Percentiles rank a stretch among this genome's conserved stretches.
These are phyloP conservation scores for Aphodius granarius DNA, from an alignment of 2,888 invertebrate genomes.

Conservation along the genomic window DNA sequence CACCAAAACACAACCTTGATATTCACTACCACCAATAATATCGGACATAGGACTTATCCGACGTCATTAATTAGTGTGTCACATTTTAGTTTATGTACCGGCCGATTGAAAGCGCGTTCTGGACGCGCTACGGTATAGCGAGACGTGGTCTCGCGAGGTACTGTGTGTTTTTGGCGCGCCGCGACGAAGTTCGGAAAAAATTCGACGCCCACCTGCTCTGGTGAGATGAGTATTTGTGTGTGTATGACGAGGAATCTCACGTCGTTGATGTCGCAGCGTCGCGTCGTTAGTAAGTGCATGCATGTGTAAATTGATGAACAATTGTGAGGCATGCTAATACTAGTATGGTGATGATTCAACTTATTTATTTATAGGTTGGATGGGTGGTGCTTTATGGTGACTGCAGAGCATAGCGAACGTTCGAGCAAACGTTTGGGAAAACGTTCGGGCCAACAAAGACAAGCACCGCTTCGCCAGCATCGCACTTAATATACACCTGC, in stretches of 20 bases:
- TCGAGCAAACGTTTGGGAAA: too few relatives aligned
- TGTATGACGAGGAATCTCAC: neutral
- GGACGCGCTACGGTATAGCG: conserved; percentile 1
- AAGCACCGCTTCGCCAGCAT: too few relatives aligned
- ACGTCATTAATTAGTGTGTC: neutral
- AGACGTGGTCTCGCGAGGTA: neutral
- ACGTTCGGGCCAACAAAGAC: too few relatives aligned
- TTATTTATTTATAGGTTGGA: neutral
- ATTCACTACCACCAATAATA: neutral
- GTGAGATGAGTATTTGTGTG: neutral
- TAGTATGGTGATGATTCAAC: neutral
- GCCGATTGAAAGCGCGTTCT: neutral
- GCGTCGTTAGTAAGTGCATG: neutral
- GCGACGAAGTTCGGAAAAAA: conserved; percentile 9
- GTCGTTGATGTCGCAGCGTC: neutral
- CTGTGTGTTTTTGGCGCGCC: conserved; percentile 8
- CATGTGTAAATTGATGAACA: neutral
- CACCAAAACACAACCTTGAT: neutral
- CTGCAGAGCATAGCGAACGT: too few relatives aligned
- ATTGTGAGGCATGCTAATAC: too few relatives aligned
- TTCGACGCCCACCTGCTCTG: conserved; percentile 16
- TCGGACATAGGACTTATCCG: neutral
- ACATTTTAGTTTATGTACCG: neutral
- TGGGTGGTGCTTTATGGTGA: too few relatives aligned
- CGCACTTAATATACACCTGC: too few relatives aligned